phyloP scores from a whole-genome alignment of 2,797 vertebrate species.

The Sebastes hubbsi region DNA sequence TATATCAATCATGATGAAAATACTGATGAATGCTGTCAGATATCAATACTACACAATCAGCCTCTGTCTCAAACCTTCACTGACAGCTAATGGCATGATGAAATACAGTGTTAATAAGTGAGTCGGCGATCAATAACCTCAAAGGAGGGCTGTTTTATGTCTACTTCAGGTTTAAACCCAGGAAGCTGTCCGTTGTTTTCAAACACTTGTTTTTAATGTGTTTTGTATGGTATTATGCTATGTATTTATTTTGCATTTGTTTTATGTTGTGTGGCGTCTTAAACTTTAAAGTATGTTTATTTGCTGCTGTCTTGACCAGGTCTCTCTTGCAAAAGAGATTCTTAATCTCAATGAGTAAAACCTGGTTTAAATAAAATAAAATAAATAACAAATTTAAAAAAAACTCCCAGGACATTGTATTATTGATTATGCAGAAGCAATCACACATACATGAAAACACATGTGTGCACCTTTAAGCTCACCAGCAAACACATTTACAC shows the following conservation, averaged over 20 bases:
- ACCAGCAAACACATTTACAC: not conserved
- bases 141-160: conserved; percentile 29
- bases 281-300: too few species aligned
- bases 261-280: too few species aligned
- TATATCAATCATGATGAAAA: not conserved
- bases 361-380: too few species aligned
- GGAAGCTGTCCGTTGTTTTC: too few species aligned
- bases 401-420: conserved; percentile 31
- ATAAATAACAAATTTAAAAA: too few species aligned
- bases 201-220: too few species aligned
- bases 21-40: not conserved
- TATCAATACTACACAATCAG: not conserved
- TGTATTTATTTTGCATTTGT: too few species aligned
- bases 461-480: not conserved
- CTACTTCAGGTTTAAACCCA: conserved; percentile 22
- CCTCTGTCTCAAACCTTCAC: conserved; percentile 12
- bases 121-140: conserved; percentile 50
- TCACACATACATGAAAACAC: not conserved
- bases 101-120: conserved; percentile 42
- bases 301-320: too few species aligned
- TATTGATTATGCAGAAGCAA: conserved; percentile 36
- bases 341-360: too few species aligned
- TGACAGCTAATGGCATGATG: conserved; percentile 25
- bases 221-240: too few species aligned
- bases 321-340: too few species aligned